Percentiles rank a stretch among this genome's conserved stretches.
phyloP scores from a whole-genome alignment of 2,797 vertebrate species.

The Tamandua tetradactyla region DNA sequence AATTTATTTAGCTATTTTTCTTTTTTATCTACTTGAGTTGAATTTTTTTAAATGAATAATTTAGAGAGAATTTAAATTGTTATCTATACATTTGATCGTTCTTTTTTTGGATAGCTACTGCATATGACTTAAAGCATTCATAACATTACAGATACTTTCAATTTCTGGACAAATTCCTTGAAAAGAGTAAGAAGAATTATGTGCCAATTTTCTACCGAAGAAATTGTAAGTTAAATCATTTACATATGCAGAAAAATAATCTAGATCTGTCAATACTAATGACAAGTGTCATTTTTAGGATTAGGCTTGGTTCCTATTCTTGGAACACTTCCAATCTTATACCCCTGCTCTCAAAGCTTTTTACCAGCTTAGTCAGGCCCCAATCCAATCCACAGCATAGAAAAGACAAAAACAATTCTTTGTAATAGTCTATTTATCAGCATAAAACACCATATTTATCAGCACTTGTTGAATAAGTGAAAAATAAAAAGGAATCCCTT shows the following conservation, averaged over 20 bases:
- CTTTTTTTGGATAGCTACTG: neutral
- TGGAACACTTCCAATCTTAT: neutral
- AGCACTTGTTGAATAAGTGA: too few species aligned
- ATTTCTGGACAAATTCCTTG: constrained; percentile 1
- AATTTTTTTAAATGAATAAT: constrained; percentile 57
- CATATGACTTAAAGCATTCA: neutral
- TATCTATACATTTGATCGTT: neutral
- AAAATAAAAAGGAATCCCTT: too few species aligned
- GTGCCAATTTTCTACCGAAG: neutral
- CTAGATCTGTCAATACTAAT: neutral
- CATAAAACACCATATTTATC: too few species aligned
- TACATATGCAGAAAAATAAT: neutral
- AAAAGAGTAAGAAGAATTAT: neutral
- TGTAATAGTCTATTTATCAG: neutral
- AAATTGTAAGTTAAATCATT: neutral
- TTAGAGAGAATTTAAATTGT: constrained; percentile 18
- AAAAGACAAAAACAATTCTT: neutral
- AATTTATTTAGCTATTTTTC: constrained; percentile 69
- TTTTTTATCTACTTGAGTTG: constrained; percentile 62
- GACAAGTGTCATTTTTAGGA: neutral
- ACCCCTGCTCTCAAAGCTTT: neutral
- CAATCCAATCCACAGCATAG: neutral
- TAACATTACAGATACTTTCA: neutral
- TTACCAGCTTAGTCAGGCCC: neutral
- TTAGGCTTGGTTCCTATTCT: neutral